Base-by-base conservation (phyloP, 2,888 invertebrate species). In the Athalia cordata region DNA sequence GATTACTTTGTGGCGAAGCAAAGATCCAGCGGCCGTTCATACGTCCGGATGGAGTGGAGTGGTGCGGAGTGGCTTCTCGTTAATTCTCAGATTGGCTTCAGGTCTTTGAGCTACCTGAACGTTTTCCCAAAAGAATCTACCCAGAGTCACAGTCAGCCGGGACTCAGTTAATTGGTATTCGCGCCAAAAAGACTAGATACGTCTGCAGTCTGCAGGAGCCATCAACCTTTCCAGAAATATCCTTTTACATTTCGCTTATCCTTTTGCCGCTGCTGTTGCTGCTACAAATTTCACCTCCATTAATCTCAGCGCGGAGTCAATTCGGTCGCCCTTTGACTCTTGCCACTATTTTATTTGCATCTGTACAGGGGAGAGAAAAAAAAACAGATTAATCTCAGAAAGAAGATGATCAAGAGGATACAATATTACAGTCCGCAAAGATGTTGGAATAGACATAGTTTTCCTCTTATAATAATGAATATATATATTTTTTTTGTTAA, bases 31-130 rank as follows among this genome's bases (percentile, higher is more conserved):
- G 50, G 47, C 11, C 62, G 61, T 55, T 11, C 47, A 3, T 65
- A 9, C 62, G 49, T n/a, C 52, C 57, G 68, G 13, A 13, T 43
- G 68, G 75, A 75, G 29, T 29, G 29, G 29, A 29, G 29, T 29
- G 29, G 29, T 29, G 29, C 45, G 49, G 64, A 62, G 62, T 75
- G 78, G 61, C 65, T 66, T 65, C 67, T 13, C 65, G 81, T 79
- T 87, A 87, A 87, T 86, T 84, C 85, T 81, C 84, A 83, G 87
- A 87, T 87, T 87, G 85, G 83, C 84, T 86, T 85, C 80, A 80
- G 77, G 67, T 75, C 78, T 61, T 81, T 77, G 62, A 75, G 79
- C 83, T 86, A 86, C 86, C 86, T 87, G 86, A 81, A 80, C 81
- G 78, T 81, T 80, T 80, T 72, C 47, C 72, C 72, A 43, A 72